A percentile compares a stretch with the other conserved stretches of the same genome.
These are phyloP conservation scores for Lepus oiostolus DNA, from an alignment of 2,797 vertebrate species.

Conservation along the genomic window DNA sequence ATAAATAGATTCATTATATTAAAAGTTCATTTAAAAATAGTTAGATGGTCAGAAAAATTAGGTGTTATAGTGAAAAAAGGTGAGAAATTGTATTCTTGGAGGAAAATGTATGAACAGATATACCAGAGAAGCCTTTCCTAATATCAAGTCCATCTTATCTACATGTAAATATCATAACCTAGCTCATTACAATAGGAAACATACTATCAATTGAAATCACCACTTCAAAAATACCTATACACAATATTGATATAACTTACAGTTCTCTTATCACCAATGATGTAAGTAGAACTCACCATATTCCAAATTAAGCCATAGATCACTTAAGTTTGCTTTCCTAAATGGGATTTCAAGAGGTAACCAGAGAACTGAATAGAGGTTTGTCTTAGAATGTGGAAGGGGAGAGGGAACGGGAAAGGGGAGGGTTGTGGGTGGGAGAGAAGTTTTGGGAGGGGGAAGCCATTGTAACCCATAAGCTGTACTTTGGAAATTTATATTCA, in stretches of 20 bases:
- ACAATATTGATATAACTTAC: background rate
- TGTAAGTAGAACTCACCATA: background rate
- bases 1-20: background rate
- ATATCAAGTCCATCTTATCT: conserved; percentile 30
- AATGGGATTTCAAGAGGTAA: background rate
- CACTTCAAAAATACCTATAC: background rate
- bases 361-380: background rate
- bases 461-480: too few species aligned
- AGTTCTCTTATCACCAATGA: conserved; percentile 12
- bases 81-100: background rate
- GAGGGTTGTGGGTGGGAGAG: too few species aligned
- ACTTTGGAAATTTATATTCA: too few species aligned
- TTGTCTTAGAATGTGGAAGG: conserved; percentile 21
- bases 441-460: too few species aligned
- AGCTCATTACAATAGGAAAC: conserved; percentile 9
- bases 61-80: background rate
- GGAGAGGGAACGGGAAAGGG: too few species aligned
- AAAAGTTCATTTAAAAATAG: background rate
- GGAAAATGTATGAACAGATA: conserved; percentile 22
- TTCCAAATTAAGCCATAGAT: conserved; percentile 38
- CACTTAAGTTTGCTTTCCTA: background rate
- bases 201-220: background rate
- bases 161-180: conserved; percentile 18
- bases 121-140: conserved; percentile 3
- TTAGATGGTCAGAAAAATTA: background rate